phyloP scores from a whole-genome alignment of 1,140 invertebrate species.

The Eriosoma lanigerum region DNA sequence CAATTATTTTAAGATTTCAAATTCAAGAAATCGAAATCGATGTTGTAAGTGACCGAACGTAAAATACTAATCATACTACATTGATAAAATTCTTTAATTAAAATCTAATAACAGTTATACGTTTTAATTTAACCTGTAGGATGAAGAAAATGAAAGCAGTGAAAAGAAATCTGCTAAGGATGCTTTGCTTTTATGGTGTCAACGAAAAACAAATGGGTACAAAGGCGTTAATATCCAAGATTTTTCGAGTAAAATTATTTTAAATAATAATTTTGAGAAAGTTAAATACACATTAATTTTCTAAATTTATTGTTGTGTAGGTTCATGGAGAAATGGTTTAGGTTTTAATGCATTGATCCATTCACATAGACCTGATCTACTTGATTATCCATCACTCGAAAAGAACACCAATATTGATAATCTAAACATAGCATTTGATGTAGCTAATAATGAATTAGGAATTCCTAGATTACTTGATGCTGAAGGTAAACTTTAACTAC shows the following conservation, averaged over 20 bases:
- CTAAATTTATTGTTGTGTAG: constrained; percentile 60
- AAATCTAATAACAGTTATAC: too few species aligned
- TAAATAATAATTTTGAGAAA: background rate
- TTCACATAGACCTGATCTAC: constrained; percentile 88
- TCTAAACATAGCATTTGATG: constrained; percentile 92
- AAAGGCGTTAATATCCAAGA: constrained; percentile 83
- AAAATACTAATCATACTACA: background rate
- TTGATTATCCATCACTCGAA: constrained; percentile 79
- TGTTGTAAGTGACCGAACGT: constrained; percentile 68
- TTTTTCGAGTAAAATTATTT: constrained; percentile 63
- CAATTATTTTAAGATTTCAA: constrained; percentile 94
- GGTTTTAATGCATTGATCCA: constrained; percentile 98
- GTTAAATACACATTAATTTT: background rate
- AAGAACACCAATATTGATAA: constrained; percentile 83
- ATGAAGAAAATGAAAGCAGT: constrained; percentile 95
- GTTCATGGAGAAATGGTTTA: constrained; percentile 91
- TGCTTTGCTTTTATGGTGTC: constrained; percentile 96
- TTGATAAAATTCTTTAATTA: too few species aligned
- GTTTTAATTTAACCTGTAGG: constrained; percentile 62
- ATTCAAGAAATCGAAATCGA: constrained; percentile 99
- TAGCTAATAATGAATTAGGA: constrained; percentile 86
- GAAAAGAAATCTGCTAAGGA: constrained; percentile 99
- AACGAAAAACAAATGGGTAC: constrained; percentile 94
- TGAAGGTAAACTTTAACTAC: constrained; percentile 64
- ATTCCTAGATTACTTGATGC: constrained; percentile 80